phyloP scores from a whole-genome alignment of 1,140 invertebrate species.

The Dendroctonus valens region DNA sequence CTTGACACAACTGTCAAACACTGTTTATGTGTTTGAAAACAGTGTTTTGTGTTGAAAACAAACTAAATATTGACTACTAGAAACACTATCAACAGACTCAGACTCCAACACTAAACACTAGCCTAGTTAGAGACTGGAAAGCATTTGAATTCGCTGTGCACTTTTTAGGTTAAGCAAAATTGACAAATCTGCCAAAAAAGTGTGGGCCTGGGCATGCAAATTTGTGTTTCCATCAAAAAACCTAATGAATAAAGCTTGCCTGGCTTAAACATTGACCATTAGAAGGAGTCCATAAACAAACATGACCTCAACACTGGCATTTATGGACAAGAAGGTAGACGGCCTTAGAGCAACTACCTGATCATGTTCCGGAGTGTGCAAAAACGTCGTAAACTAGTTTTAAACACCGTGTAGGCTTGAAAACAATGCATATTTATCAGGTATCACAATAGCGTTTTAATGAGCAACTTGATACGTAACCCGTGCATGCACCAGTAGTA shows the following conservation, averaged over 20 bases:
- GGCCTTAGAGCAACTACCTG: neutral
- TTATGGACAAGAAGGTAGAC: slow-evolving; percentile 25
- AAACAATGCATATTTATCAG: slow-evolving; percentile 18
- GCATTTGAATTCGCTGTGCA: too few species aligned
- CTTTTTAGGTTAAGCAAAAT: too few species aligned
- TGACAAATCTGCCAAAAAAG: too few species aligned
- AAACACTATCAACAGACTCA: too few species aligned
- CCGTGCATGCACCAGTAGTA: neutral
- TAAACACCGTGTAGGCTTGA: neutral
- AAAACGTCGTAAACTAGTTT: slow-evolving; percentile 3
- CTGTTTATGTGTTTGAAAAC: too few species aligned
- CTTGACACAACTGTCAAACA: too few species aligned
- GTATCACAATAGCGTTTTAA: slow-evolving; percentile 4
- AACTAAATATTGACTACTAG: too few species aligned
- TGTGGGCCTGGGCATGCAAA: too few species aligned
- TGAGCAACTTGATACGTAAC: neutral
- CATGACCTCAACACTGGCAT: slow-evolving; percentile 27
- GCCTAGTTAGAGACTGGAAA: too few species aligned
- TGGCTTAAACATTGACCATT: neutral
- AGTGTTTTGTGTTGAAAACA: too few species aligned
- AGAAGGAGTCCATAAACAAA: slow-evolving; percentile 7
- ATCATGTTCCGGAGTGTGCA: neutral
- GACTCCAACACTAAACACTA: too few species aligned
- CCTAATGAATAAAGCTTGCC: neutral
- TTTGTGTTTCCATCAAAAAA: too few species aligned